A percentile compares a stretch with the other conserved stretches of the same genome.
Conservation (phyloP, 2,797 vertebrate genomes). For the Hyperoplus lanceolatus region DNA sequence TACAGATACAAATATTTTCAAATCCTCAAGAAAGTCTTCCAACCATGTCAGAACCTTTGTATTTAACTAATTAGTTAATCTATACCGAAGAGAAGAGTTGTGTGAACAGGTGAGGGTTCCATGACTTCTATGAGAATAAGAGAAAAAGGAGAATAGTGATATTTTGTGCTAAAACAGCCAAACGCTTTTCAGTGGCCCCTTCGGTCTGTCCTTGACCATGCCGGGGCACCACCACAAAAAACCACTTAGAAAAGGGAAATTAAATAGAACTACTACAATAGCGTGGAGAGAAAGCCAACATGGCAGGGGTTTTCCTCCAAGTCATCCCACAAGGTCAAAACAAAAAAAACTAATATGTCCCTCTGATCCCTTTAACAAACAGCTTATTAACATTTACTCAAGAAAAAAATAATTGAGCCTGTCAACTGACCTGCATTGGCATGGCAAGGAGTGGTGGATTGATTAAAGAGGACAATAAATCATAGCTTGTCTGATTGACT, state of each 20-base stretch:
- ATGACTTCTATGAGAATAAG: constrained; percentile 11
- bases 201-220: constrained; percentile 74
- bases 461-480: constrained; percentile 37
- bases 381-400: constrained; percentile 29
- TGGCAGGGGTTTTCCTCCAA: constrained; percentile 74
- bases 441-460: constrained; percentile 11
- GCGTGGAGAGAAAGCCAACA: constrained; percentile 61
- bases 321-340: constrained; percentile 75
- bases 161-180: constrained; percentile 53
- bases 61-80: constrained; percentile 25
- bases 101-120: constrained; percentile 30
- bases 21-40: constrained; percentile 7
- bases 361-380: constrained; percentile 17
- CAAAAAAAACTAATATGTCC: constrained; percentile 34
- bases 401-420: constrained; percentile 12
- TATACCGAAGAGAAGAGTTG: neutral
- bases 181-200: constrained; percentile 56
- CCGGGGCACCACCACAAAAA: constrained; percentile 72
- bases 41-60: constrained; percentile 29
- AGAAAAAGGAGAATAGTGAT: constrained; percentile 31
- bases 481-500: constrained; percentile 36
- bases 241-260: constrained; percentile 81
- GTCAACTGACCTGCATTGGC: constrained; percentile 8
- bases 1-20: neutral
- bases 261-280: constrained; percentile 77